These are phyloP conservation scores for Lutjanus campechanus DNA, from an alignment of 2,797 vertebrate species.

Conservation along the genomic window DNA sequence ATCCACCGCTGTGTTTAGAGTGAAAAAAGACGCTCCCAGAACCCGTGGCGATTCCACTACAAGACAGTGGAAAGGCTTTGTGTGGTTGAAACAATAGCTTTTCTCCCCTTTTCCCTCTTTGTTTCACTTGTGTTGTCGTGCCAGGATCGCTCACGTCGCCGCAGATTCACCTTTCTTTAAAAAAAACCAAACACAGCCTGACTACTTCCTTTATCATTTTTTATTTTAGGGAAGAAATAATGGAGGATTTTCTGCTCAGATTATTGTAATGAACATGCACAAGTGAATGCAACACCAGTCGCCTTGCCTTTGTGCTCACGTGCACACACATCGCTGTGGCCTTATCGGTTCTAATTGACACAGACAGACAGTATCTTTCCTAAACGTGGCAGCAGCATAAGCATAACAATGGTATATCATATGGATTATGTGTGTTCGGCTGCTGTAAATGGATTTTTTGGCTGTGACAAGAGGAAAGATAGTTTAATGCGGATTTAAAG, in stretches of 20 bases:
- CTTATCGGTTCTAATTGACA: conserved; percentile 76
- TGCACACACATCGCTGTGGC: conserved; percentile 54
- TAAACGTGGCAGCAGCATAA: conserved; percentile 77
- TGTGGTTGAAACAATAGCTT: conserved; percentile 79
- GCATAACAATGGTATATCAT: conserved; percentile 85
- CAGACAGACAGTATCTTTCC: conserved; percentile 78
- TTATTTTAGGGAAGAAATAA: conserved; percentile 51
- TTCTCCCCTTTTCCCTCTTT: conserved; percentile 65
- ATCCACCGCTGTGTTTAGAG: conserved; percentile 71
- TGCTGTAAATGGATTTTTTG: conserved; percentile 81
- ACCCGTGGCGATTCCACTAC: conserved; percentile 70
- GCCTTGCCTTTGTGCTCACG: conserved; percentile 67
- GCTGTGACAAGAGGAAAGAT: conserved; percentile 81
- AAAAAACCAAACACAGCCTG: conserved; percentile 4
- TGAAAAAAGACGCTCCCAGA: conserved; percentile 73
- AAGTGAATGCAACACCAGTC: conserved; percentile 41
- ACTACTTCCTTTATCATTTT: conserved; percentile 42
- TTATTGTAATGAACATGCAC: conserved; percentile 70
- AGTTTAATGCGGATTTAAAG: conserved; percentile 86
- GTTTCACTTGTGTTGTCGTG: conserved; percentile 56
- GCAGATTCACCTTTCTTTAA: conserved; percentile 55
- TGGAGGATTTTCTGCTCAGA: conserved; percentile 66
- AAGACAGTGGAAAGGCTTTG: conserved; percentile 66
- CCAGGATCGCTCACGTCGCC: conserved; percentile 48
- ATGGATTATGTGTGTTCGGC: conserved; percentile 87